These are phyloP conservation scores for Lophochroa leadbeateri DNA, from an alignment of 2,113 vertebrate genomes.

Conservation along the genomic window DNA sequence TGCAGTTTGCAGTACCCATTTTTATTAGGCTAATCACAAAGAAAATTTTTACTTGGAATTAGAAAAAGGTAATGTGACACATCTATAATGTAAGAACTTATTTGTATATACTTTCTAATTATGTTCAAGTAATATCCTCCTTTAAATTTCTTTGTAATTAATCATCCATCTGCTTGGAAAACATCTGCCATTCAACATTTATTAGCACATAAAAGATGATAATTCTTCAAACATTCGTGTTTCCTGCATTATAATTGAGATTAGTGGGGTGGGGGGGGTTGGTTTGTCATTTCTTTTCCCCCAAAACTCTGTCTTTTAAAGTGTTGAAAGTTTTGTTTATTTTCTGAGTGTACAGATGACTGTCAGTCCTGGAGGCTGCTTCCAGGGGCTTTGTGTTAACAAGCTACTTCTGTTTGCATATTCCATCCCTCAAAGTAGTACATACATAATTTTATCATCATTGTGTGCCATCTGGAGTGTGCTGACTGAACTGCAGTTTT, in stretches of 20 bases:
- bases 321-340: background rate
- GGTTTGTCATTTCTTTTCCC: background rate
- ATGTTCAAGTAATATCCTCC: background rate
- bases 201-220: conserved; percentile 6
- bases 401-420: conserved; percentile 63
- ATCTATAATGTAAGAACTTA: background rate
- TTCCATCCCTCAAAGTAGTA: conserved; percentile 60
- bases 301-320: background rate
- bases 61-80: background rate
- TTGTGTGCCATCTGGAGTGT: conserved; percentile 81
- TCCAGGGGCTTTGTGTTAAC: conserved; percentile 64
- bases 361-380: conserved; percentile 43
- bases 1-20: background rate
- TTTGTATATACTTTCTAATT: background rate
- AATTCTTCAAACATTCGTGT: background rate
- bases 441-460: conserved; percentile 75
- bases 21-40: background rate
- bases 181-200: conserved; percentile 49
- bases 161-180: conserved; percentile 9
- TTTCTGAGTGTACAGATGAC: background rate
- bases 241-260: conserved; percentile 8
- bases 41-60: background rate
- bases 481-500: conserved; percentile 74
- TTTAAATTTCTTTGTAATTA: background rate
- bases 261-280: background rate